Conservation (phyloP, 2,113 vertebrate species). For the Rallus limicola region DNA sequence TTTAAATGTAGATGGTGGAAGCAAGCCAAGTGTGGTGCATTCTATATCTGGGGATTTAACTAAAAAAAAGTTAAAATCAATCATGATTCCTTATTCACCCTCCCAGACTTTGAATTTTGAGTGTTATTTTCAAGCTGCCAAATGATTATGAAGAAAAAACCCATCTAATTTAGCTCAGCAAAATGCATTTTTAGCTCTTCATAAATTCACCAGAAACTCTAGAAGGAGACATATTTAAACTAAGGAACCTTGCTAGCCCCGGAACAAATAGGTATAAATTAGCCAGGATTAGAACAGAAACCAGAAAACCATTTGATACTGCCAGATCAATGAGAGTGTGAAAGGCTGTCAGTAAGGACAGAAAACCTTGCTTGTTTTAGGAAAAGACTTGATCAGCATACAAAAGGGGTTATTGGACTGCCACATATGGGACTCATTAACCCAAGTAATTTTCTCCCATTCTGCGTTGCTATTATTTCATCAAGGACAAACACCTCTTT, state of each 20-base stretch:
- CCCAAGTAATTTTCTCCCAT: not conserved
- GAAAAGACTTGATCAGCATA: conserved; percentile 20
- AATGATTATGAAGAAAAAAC: not conserved
- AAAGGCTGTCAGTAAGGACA: not conserved
- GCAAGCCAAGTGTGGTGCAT: not conserved
- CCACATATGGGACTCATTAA: conserved; percentile 21
- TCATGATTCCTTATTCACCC: not conserved
- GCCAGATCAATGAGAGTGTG: not conserved
- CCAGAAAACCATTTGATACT: not conserved
- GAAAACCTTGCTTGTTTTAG: not conserved
- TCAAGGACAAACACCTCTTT: not conserved
- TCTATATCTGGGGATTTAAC: not conserved
- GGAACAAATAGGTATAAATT: not conserved
- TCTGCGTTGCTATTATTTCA: not conserved
- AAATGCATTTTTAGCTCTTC: not conserved
- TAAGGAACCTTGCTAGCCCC: not conserved
- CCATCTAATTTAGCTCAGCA: not conserved
- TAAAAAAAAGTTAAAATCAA: not conserved
- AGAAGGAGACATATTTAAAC: not conserved
- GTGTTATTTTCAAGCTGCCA: not conserved
- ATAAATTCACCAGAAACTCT: not conserved
- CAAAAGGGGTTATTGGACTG: conserved; percentile 1
- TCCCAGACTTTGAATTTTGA: not conserved
- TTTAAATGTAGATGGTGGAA: not conserved
- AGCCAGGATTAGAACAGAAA: not conserved